Percentiles rank a stretch among this genome's conserved stretches.
Evolutionary conservation across 2,797 vertebrate species (phyloP).

Genomic region (Hemitrygon akajei): DNA sequence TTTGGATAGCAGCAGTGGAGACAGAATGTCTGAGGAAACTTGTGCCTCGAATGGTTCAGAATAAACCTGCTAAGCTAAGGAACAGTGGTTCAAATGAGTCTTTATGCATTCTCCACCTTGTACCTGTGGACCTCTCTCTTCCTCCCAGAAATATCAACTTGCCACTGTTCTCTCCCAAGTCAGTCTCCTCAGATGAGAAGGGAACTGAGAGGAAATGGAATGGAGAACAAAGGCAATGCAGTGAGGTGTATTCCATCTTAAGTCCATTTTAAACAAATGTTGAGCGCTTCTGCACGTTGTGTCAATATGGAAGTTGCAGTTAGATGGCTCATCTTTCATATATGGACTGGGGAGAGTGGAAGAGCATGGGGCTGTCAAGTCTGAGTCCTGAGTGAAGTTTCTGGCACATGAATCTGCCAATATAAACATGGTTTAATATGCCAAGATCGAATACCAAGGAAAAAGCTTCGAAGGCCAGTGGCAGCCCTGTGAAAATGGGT

Average conservation of each 20-base stretch:
- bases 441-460: not conserved
- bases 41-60: not conserved
- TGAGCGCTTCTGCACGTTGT: not conserved
- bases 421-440: not conserved
- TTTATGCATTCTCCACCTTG: not conserved
- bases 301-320: not conserved
- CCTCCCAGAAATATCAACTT: not conserved
- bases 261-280: not conserved
- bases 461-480: not conserved
- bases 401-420: not conserved
- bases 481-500: not conserved
- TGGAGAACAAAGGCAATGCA: not conserved
- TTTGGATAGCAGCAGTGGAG: not conserved
- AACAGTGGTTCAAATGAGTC: not conserved
- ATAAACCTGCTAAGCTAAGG: not conserved
- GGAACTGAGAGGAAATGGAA: not conserved
- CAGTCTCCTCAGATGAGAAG: not conserved
- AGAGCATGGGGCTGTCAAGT: not conserved
- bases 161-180: not conserved
- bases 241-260: not conserved
- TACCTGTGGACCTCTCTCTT: not conserved
- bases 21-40: not conserved
- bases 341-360: not conserved
- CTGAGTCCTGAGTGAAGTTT: not conserved
- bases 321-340: not conserved